Conservation (phyloP, 2,888 invertebrate genomes). For the Epinotia demarniana region DNA sequence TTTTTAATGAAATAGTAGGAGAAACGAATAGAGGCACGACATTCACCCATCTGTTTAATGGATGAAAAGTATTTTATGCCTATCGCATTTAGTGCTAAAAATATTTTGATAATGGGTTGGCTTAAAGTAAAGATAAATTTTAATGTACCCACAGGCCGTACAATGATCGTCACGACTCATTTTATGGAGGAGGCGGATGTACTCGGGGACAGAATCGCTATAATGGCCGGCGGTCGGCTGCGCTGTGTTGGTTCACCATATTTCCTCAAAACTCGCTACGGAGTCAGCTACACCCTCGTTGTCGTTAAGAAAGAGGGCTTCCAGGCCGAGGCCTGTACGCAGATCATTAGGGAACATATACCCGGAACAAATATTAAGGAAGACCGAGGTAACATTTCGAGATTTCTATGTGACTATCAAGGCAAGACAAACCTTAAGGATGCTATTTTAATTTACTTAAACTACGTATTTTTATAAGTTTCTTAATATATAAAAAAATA, state of each 20-base stretch:
- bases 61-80: too few species aligned
- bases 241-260: constrained; percentile 89
- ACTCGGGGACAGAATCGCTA: constrained; percentile 90
- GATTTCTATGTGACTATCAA: too few species aligned
- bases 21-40: too few species aligned
- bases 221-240: constrained; percentile 89
- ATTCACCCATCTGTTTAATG: too few species aligned
- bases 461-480: too few species aligned
- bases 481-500: too few species aligned
- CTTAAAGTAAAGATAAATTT: too few species aligned
- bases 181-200: constrained; percentile 93
- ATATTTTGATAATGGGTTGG: too few species aligned
- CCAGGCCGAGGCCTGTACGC: constrained; percentile 3
- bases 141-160: neutral
- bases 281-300: constrained; percentile 89
- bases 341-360: constrained; percentile 8
- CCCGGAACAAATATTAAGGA: constrained; percentile 10
- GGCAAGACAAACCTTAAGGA: too few species aligned
- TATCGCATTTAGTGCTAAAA: too few species aligned
- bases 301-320: constrained; percentile 50
- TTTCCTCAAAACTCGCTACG: constrained; percentile 90
- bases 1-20: too few species aligned
- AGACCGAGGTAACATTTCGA: constrained; percentile 13
- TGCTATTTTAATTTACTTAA: too few species aligned
- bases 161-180: constrained; percentile 89